Conservation (phyloP, 2,113 vertebrate species). For the Mobula hypostoma region DNA sequence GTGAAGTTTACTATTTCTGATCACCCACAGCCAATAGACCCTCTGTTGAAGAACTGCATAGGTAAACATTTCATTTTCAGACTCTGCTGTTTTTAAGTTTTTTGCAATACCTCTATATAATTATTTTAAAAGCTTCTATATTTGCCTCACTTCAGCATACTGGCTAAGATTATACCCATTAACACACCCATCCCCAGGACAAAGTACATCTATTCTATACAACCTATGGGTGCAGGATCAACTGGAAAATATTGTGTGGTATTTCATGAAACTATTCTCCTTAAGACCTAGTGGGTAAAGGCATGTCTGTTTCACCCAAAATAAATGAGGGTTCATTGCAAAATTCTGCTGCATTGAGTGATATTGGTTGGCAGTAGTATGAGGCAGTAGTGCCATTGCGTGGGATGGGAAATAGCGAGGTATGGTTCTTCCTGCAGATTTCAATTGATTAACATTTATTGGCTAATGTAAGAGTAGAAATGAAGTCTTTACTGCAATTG, state of each 20-base stretch:
- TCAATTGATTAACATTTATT: neutral
- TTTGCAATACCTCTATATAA: neutral
- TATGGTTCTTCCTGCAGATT: neutral
- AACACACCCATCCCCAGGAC: too few species aligned
- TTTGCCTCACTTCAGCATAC: neutral
- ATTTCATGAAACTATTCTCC: neutral
- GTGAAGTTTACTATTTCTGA: conserved; percentile 98
- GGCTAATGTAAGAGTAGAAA: neutral
- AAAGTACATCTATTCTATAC: neutral
- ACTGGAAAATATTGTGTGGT: neutral
- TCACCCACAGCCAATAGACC: conserved; percentile 92
- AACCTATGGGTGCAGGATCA: neutral
- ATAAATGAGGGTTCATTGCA: neutral
- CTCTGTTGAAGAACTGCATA: conserved; percentile 94
- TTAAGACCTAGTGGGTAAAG: neutral
- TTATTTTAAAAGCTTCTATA: neutral
- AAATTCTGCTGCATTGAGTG: neutral
- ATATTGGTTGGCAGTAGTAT: neutral
- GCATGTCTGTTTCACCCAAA: neutral
- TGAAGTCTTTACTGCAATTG: neutral
- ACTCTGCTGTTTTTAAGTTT: neutral
- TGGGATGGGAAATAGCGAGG: neutral
- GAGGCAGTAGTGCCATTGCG: neutral
- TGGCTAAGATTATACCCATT: neutral
- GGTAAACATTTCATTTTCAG: conserved; percentile 54